Conservation (phyloP, 2,797 vertebrate species). For the Oreochromis grahami region DNA sequence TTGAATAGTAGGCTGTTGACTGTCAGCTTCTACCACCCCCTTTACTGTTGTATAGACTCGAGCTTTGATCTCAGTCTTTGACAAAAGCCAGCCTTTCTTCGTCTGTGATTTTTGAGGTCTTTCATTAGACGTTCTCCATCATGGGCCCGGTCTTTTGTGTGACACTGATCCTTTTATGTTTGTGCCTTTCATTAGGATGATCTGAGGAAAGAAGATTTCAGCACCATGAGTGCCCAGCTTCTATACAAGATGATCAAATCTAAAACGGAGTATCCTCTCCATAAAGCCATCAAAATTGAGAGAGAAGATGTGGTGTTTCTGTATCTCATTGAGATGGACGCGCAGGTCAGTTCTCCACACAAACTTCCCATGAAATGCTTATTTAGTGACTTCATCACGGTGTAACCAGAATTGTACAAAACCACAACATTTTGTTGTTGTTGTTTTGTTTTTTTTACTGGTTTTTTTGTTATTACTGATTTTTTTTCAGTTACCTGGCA, state of each 20-base stretch:
- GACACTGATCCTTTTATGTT: background rate
- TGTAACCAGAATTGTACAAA: background rate
- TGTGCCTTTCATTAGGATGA: constrained; percentile 81
- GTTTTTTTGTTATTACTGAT: background rate
- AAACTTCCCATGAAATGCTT: background rate
- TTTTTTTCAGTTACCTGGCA: constrained; percentile 84
- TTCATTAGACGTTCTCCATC: background rate
- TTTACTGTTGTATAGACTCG: background rate
- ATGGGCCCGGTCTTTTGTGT: background rate
- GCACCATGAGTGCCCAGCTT: constrained; percentile 95
- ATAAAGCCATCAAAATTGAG: constrained; percentile 98
- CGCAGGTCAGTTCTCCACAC: constrained; percentile 80
- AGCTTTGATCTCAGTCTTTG: background rate
- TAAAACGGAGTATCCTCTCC: constrained; percentile 94
- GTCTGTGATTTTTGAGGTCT: background rate
- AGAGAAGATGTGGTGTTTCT: constrained; percentile 97
- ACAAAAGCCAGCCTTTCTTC: background rate
- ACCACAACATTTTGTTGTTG: background rate
- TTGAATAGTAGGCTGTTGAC: background rate
- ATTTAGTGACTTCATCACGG: background rate
- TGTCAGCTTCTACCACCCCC: background rate
- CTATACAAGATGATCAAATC: constrained; percentile 99
- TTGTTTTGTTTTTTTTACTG: background rate
- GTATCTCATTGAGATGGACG: constrained; percentile 97
- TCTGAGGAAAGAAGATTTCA: constrained; percentile 95